A percentile compares a stretch with the other conserved stretches of the same genome.
phyloP scores from a whole-genome alignment of 2,888 invertebrate genomes.

The Cinara cedri region DNA sequence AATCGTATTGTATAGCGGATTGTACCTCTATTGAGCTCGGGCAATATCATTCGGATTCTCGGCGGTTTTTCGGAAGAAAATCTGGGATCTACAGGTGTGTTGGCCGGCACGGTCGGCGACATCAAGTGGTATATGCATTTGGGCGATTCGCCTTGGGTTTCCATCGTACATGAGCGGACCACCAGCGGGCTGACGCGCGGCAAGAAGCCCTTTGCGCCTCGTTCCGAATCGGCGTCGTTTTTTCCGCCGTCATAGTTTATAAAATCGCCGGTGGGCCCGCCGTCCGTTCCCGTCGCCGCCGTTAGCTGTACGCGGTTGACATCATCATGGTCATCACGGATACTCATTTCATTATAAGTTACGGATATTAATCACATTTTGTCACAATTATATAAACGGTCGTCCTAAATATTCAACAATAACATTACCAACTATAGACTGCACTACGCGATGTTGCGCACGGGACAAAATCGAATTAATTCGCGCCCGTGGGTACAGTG shows the following conservation, averaged over 20 bases:
- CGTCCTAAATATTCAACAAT: slow-evolving; percentile 9
- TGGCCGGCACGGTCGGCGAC: slow-evolving; percentile 40
- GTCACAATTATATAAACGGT: slow-evolving; percentile 15
- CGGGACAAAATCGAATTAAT: slow-evolving; percentile 4
- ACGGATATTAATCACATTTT: slow-evolving; percentile 43
- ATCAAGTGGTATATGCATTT: slow-evolving; percentile 59
- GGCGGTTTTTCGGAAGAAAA: slow-evolving; percentile 48
- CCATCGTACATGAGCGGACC: slow-evolving; percentile 54
- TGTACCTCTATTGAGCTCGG: slow-evolving; percentile 58
- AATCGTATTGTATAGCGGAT: no score
- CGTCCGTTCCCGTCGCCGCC: neutral
- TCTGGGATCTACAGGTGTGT: slow-evolving; percentile 47
- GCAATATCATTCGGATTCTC: slow-evolving; percentile 57
- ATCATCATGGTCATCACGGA: slow-evolving; percentile 40
- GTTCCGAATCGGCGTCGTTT: neutral
- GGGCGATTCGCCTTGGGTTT: slow-evolving; percentile 59
- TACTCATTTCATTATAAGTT: slow-evolving; percentile 53
- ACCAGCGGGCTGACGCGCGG: slow-evolving; percentile 24
- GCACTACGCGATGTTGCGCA: no score
- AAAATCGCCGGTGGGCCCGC: neutral
- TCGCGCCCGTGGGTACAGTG: neutral
- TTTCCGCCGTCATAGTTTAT: neutral
- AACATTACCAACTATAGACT: no score
- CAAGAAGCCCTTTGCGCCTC: neutral
- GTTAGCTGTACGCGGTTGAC: slow-evolving; percentile 13